Conservation (phyloP, 1,140 invertebrate genomes). For the Bombyx mandarina region DNA sequence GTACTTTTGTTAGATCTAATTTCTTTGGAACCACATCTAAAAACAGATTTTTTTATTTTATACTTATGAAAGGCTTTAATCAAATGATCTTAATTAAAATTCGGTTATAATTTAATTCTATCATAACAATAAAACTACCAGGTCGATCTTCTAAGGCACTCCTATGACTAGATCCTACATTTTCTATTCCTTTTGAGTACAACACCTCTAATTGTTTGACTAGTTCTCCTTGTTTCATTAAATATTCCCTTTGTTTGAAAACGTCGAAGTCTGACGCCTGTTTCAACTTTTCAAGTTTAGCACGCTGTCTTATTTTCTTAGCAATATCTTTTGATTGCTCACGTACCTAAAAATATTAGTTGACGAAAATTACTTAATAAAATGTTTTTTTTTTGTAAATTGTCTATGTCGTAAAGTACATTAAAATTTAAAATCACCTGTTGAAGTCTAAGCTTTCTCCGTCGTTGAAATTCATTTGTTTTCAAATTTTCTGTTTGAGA, state of each 20-base stretch:
- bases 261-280: slow-evolving; percentile 36
- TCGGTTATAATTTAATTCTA: not conserved
- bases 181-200: slow-evolving; percentile 44
- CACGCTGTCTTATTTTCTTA: slow-evolving; percentile 59
- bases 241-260: slow-evolving; percentile 50
- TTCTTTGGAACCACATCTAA: slow-evolving; percentile 28
- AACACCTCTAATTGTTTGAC: slow-evolving; percentile 47
- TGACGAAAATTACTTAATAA: slow-evolving; percentile 6
- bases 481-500: slow-evolving; percentile 48
- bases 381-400: slow-evolving; percentile 2
- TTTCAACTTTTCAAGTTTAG: slow-evolving; percentile 52
- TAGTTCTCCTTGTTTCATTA: slow-evolving; percentile 46
- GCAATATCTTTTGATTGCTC: slow-evolving; percentile 69
- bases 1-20: slow-evolving; percentile 41
- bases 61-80: not conserved
- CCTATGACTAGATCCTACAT: slow-evolving; percentile 51
- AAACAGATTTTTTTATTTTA: slow-evolving; percentile 5
- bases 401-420: slow-evolving; percentile 4
- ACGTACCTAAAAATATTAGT: slow-evolving; percentile 46
- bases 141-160: slow-evolving; percentile 34
- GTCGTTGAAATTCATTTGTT: slow-evolving; percentile 64
- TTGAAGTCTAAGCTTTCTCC: slow-evolving; percentile 60
- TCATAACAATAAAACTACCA: slow-evolving; percentile 19
- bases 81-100: not conserved
- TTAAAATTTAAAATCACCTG: slow-evolving; percentile 45